Percentiles rank a stretch among this genome's conserved stretches.
These are phyloP conservation scores for Caenorhabditis japonica DNA, from an alignment of 2,888 invertebrate genomes.

Conservation along the genomic window DNA sequence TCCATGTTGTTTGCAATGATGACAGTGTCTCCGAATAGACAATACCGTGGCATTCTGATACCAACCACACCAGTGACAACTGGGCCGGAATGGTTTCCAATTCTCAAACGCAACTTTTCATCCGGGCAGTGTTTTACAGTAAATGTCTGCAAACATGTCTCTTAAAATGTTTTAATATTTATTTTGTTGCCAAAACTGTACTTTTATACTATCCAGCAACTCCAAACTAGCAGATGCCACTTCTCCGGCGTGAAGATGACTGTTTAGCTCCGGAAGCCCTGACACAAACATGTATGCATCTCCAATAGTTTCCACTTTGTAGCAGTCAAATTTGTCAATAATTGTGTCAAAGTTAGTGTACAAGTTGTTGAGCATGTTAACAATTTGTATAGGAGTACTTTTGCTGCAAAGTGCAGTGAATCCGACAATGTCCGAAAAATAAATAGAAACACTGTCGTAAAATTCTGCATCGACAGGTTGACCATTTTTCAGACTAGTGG, in stretches of 20 bases:
- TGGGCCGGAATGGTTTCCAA: constrained; percentile 61
- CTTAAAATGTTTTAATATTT: neutral
- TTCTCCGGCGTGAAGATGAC: constrained; percentile 60
- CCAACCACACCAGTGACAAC: constrained; percentile 60
- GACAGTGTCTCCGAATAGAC: constrained; percentile 61
- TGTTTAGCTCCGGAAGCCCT: constrained; percentile 61
- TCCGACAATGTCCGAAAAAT: constrained; percentile 67
- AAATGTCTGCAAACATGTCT: constrained; percentile 40
- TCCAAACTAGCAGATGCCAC: constrained; percentile 60
- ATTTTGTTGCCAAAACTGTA: neutral
- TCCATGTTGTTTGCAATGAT: constrained; percentile 62
- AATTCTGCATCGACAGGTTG: constrained; percentile 61
- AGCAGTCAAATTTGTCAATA: constrained; percentile 80
- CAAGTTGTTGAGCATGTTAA: constrained; percentile 88
- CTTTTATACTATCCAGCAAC: constrained; percentile 56
- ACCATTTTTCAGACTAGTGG: constrained; percentile 60
- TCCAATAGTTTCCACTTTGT: constrained; percentile 65
- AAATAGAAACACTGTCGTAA: constrained; percentile 61
- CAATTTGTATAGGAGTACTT: constrained; percentile 82
- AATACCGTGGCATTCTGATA: constrained; percentile 58
- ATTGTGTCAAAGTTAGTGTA: constrained; percentile 91
- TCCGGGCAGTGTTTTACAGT: constrained; percentile 55
- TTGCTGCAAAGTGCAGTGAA: constrained; percentile 65
- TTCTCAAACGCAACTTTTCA: constrained; percentile 55
- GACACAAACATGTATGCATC: constrained; percentile 66